phyloP scores from a whole-genome alignment of 2,797 vertebrate genomes.

The Crocodylus rhombifer region DNA sequence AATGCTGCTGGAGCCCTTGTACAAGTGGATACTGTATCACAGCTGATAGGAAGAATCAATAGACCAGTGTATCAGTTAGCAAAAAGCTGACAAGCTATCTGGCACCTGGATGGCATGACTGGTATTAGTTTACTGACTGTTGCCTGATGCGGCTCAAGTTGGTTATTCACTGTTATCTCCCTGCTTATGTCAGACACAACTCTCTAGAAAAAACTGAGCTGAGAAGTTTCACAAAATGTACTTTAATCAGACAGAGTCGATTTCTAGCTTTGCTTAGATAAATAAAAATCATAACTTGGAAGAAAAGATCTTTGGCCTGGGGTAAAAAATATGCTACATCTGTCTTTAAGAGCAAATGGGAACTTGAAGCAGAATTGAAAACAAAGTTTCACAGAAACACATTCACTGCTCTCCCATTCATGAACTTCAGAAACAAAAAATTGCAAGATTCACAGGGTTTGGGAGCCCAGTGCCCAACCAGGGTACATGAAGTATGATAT shows the following conservation, averaged over 20 bases:
- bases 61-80: neutral
- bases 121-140: neutral
- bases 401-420: neutral
- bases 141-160: neutral
- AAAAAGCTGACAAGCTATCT: neutral
- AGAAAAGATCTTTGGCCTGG: neutral
- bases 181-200: neutral
- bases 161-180: neutral
- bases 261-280: neutral
- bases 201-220: fast-evolving
- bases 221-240: neutral
- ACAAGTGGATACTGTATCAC: neutral
- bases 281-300: neutral
- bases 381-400: neutral
- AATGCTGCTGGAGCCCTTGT: neutral
- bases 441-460: neutral
- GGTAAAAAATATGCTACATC: neutral
- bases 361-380: neutral
- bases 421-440: neutral
- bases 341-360: neutral
- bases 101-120: neutral
- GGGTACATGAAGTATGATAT: neutral
- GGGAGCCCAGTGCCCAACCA: fast-evolving
- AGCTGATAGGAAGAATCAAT: neutral
- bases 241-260: neutral